These are phyloP conservation scores for Priocnemis perturbator DNA, from an alignment of 2,888 invertebrate genomes.

Conservation along the genomic window DNA sequence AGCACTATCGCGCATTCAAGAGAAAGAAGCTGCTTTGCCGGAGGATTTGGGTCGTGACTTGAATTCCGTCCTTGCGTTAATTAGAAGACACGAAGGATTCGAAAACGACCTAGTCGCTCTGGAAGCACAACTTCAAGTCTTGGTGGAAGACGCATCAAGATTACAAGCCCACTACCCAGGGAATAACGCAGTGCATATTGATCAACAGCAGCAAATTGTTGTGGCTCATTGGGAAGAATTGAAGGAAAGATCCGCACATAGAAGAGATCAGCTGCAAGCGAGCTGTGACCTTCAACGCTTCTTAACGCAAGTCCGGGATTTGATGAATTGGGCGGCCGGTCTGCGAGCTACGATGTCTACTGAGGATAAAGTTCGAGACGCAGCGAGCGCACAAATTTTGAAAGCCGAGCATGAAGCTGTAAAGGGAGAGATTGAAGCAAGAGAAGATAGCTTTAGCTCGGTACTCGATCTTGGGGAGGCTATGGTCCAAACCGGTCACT, in stretches of 20 bases:
- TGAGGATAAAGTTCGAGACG: constrained; percentile 89
- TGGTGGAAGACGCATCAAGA: constrained; percentile 94
- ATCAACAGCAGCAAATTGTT: constrained; percentile 90
- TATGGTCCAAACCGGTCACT: constrained; percentile 91
- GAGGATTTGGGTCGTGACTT: constrained; percentile 89
- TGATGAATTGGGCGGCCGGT: constrained; percentile 91
- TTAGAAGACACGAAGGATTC: constrained; percentile 92
- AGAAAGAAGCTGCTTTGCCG: constrained; percentile 90
- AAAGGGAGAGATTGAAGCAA: constrained; percentile 91
- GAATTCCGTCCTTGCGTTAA: constrained; percentile 88
- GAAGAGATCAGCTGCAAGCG: constrained; percentile 88
- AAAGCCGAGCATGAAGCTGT: constrained; percentile 90
- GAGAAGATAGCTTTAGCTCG: constrained; percentile 87
- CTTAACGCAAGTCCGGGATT: constrained; percentile 89
- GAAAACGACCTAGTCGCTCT: constrained; percentile 95
- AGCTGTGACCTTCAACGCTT: constrained; percentile 94
- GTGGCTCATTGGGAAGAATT: constrained; percentile 91
- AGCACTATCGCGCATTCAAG: constrained; percentile 91
- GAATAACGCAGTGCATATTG: constrained; percentile 92
- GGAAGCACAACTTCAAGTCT: constrained; percentile 92
- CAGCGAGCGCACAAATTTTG: constrained; percentile 86
- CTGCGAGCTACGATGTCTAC: constrained; percentile 86
- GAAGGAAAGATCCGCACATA: constrained; percentile 87
- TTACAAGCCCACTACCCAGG: constrained; percentile 93
- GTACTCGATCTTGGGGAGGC: constrained; percentile 86